Base-by-base conservation (phyloP, 2,888 invertebrate species). In the Biston stratarius region DNA sequence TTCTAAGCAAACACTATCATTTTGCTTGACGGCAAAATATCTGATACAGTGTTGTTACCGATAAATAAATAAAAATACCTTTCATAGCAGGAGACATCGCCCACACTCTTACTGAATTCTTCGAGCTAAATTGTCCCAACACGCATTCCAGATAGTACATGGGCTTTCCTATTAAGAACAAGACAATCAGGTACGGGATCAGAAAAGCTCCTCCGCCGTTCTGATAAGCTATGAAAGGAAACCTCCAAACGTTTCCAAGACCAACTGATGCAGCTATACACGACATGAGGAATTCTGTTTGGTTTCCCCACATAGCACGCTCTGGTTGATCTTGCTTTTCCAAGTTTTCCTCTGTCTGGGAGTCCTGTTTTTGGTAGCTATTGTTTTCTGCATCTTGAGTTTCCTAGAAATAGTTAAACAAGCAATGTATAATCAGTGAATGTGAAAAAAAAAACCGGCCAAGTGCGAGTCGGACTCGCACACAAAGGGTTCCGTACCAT, bases 121-220 rank as follows among this genome's bases (percentile, higher is more conserved):
- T 94, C 68, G 96, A 95, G 36, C 95, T 95, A 79, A 97, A 97
- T 85, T 97, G 97, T 0, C 97, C 97, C 7, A 97, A 83, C 0
- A 95, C 92, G 90, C 96, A 95, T 87, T 97, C 97, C 85, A 97
- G 85, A 77, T 96, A 96, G 79, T 97, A 97, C 83, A 97, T 93
- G 0, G 96, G 96, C 74, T 96, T 94, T 14, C 96, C 96, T 68
- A 95, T 94, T 44, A 95, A 73, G 58, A 95, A 85, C 42, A 96
- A 81, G 0, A 95, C 94, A n/a, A 95, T 89, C 24, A 95, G 87
- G 79, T 96, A 96, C 1, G 95, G 95, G 68, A 61, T 52, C 12
- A 61, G 52, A 6, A 61, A 61, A 0, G 61, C 61, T 44, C 61
- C 52, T 15, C 61, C 95, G 0, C 95, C 95, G 77, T 95, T 95